Evolutionary conservation across 2,113 vertebrate species (phyloP).

Genomic region (Noctilio leporinus): DNA sequence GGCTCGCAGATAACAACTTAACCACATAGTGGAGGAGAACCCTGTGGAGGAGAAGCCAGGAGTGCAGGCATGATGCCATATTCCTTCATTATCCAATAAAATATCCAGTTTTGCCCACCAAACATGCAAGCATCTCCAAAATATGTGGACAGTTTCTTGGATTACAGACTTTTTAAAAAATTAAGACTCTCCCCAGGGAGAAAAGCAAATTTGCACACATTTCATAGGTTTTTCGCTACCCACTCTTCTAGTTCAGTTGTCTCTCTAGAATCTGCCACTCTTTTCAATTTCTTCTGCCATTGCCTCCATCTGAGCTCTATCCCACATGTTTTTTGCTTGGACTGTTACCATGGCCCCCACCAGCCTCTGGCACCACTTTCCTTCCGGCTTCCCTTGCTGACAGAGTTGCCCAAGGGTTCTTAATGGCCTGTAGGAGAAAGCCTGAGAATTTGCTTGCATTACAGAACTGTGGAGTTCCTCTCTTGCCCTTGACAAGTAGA

Average conservation of each 20-base stretch:
- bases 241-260: background rate
- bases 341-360: too few species aligned
- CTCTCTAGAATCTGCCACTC: too few species aligned
- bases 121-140: rapidly evolving
- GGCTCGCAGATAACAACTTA: rapidly evolving
- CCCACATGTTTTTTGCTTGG: too few species aligned
- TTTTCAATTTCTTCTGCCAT: background rate
- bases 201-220: background rate
- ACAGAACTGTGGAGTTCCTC: rapidly evolving
- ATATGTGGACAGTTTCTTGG: background rate
- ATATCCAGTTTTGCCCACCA: background rate
- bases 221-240: background rate
- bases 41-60: background rate
- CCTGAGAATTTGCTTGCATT: rapidly evolving
- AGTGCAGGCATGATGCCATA: rapidly evolving
- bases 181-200: background rate
- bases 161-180: background rate
- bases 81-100: rapidly evolving
- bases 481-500: background rate
- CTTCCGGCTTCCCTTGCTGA: rapidly evolving
- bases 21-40: background rate
- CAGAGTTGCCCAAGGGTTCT: background rate
- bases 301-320: rapidly evolving
- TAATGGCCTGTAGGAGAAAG: background rate
- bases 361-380: background rate